These are phyloP conservation scores for Aplysina aerophoba DNA, from an alignment of 37 sponge, comb jelly and placozoan species.

Conservation along the genomic window DNA sequence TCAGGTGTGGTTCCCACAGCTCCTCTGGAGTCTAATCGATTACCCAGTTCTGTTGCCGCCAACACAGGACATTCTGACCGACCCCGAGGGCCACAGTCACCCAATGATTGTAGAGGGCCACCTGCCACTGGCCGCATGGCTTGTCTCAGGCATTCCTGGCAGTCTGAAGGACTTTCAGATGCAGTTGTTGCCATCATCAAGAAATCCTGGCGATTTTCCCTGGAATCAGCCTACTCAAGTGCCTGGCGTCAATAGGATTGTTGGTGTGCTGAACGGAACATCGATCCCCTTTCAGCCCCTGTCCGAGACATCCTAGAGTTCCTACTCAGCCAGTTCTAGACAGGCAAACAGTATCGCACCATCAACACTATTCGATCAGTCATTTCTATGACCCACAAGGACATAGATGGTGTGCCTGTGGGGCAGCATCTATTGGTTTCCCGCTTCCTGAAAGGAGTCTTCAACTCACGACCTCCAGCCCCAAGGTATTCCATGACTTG, in stretches of 20 bases:
- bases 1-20: constrained; percentile 41
- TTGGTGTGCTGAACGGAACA: constrained; percentile 23
- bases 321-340: constrained; percentile 28
- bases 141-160: constrained; percentile 38
- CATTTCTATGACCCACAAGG: constrained; percentile 44
- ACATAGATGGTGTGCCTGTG: constrained; percentile 15
- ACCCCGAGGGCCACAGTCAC: constrained; percentile 15
- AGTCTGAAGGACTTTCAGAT: constrained; percentile 31
- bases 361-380: constrained; percentile 28
- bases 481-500: constrained; percentile 31
- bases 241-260: constrained; percentile 25
- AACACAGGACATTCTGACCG: constrained; percentile 4
- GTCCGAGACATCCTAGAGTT: constrained; percentile 34
- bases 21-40: neutral
- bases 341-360: constrained; percentile 36
- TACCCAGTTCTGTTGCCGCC: constrained; percentile 35
- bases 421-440: constrained; percentile 31
- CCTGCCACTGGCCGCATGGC: constrained; percentile 44
- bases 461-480: constrained; percentile 31
- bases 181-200: constrained; percentile 21
- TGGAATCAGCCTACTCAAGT: constrained; percentile 38
- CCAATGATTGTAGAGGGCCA: constrained; percentile 36
- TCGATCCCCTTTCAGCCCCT: constrained; percentile 52
- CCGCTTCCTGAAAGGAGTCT: constrained; percentile 29
- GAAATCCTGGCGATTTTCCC: constrained; percentile 35